A percentile compares a stretch with the other conserved stretches of the same genome.
Evolutionary conservation across 2,888 invertebrate species (phyloP).

Genomic region (Heliconius charithonia): DNA sequence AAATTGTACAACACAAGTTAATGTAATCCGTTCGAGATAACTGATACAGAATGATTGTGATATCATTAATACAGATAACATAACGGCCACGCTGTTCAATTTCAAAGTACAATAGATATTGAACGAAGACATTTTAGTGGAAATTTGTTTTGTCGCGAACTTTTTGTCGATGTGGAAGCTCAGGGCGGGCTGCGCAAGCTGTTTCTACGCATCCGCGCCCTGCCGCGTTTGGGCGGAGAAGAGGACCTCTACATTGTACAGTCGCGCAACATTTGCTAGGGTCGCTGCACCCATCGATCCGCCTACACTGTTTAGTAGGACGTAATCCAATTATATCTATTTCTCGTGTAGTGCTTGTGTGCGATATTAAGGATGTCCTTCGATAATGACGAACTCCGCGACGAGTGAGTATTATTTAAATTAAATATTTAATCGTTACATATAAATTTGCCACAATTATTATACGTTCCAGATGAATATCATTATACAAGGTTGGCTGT

Average conservation of each 20-base stretch:
- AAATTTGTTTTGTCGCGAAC: not conserved
- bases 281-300: constrained; percentile 69
- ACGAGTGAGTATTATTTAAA: constrained; percentile 85
- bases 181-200: constrained; percentile 51
- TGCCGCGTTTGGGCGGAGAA: constrained; percentile 64
- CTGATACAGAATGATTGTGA: not conserved
- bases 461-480: not conserved
- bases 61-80: not conserved
- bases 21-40: constrained; percentile 8
- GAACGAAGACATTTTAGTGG: not conserved
- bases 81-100: not conserved
- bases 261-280: constrained; percentile 66
- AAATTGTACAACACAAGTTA: not conserved
- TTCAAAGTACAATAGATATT: not conserved
- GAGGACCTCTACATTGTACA: constrained; percentile 52
- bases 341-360: constrained; percentile 58
- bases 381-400: constrained; percentile 86
- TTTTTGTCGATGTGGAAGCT: constrained; percentile 9
- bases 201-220: constrained; percentile 62
- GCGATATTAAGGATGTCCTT: constrained; percentile 79
- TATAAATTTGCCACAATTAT: not conserved
- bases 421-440: not conserved
- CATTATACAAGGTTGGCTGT: not conserved
- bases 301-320: constrained; percentile 50
- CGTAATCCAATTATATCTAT: constrained; percentile 51